phyloP scores from a whole-genome alignment of 2,888 invertebrate genomes.

The Pheosia gnoma region DNA sequence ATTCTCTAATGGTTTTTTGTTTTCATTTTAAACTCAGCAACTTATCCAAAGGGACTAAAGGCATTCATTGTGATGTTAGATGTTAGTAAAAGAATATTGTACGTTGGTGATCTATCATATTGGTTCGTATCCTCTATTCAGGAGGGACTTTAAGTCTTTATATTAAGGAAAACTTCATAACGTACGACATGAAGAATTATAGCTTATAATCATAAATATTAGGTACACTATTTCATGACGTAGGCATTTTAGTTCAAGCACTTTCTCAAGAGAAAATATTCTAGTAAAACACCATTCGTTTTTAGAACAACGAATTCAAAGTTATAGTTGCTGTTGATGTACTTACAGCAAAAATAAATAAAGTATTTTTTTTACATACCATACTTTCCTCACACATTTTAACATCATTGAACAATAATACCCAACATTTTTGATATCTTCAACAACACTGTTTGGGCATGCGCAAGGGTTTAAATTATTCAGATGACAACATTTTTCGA shows the following conservation, averaged over 20 bases:
- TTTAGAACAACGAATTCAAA: conserved; percentile 33
- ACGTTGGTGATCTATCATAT: neutral
- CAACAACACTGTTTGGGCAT: conserved; percentile 23
- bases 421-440: too few relatives aligned
- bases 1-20: conserved; percentile 31
- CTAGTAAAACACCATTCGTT: conserved; percentile 11
- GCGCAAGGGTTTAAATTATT: conserved; percentile 22
- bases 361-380: too few relatives aligned
- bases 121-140: neutral
- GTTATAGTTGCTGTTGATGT: conserved; percentile 35
- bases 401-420: too few relatives aligned
- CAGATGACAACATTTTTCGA: conserved; percentile 23
- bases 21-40: conserved; percentile 28
- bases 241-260: neutral
- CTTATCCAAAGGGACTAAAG: conserved; percentile 20
- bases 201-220: neutral
- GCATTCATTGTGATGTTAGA: conserved; percentile 21
- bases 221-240: neutral
- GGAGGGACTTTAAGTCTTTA: too few relatives aligned
- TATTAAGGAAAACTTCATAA: too few relatives aligned
- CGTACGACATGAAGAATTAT: neutral
- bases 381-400: conserved; percentile 23
- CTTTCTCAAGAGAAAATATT: conserved; percentile 2
- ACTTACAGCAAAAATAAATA: too few relatives aligned
- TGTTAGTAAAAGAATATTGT: conserved; percentile 18